Base-by-base conservation (phyloP, 1,140 invertebrate genomes). In the Lanistes nyassanus region DNA sequence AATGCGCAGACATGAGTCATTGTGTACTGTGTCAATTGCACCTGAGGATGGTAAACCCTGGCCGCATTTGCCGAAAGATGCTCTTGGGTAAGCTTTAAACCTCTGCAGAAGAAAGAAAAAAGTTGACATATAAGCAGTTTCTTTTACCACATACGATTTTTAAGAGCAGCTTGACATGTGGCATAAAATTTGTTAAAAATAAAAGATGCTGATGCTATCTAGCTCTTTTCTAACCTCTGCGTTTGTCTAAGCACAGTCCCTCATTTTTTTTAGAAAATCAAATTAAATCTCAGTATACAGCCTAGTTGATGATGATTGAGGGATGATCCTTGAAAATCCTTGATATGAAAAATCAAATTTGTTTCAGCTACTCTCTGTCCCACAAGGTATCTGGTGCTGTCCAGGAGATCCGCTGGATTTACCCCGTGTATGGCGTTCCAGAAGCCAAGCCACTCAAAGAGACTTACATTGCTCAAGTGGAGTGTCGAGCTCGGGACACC, bases 361-460 rank as follows among this genome's bases (percentile, higher is more conserved):
- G 16, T 73, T 78, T 23, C 71, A 84, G 84, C 47, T 76, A 77
- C 29, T 80, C 78, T 39, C 26, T 82, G 31, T 81, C 82, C 21
- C 56, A 56, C 21, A 80, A 78, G 34, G 76, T 76, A 23, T 74
- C 66, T 26, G 68, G 80, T 19, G 82, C 82, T 9, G 23, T 88
- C 0, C 66, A 70, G 39, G 83, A 87, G 58, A 87, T 89, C 21
- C 75, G 80, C 36, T 89, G 88, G 88, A 62, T 85, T 37, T 89
- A 84, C 74, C 88, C 87, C 11, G 81, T 89, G 13, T 78, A 84
- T 51, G 88, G 87, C 7, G 84, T 87, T 42, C 84, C 88, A 13
- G 88, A 89, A 62, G 81, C 79, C 29, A 73, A 76, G 31, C 21
- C 62, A n/a, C 23, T 6, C 29, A 34, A 4, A 31, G 29, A 65